Evolutionary conservation across 2,113 vertebrate species (phyloP), one percentile per base, ranked within the genome.

Genomic region (Vireo altiloquus): DNA sequence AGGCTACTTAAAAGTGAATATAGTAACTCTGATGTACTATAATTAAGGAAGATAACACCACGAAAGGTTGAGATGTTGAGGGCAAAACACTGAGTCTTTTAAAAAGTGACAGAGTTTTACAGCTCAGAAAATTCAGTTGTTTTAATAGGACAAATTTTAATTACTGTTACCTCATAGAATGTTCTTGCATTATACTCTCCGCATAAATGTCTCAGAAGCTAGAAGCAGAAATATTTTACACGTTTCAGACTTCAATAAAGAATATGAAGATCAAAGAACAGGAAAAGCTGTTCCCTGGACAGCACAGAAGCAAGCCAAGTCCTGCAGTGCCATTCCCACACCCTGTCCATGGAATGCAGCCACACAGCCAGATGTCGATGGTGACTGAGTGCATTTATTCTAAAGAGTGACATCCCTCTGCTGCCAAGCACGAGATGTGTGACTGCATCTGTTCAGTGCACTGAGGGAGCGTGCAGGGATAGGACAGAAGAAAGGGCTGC

Each of bases 291-390:
- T 93, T 98, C 86, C 94, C 97, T 96, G 95, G 97, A 96, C 96
- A 96, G 80, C 89, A 89, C 12, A 90, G 80, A 89, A 94, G 54
- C 87, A 68, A 84, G 92, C 89, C 79, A 97, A 96, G 94, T 78
- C 90, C 91, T 95, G 91, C 90, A 56, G 46, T 66, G 84, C 92
- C 96, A 94, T 74, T 87, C 57, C 77, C 95, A 47, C 72, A 77
- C 64, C 91, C 95, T 11, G 42, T 50, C 28, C 87, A 61, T 96
- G 97, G 92, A 91, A 89, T 9, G 90, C 93, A 95, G 96, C 97
- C 95, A 94, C 30, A 8, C 40, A 95, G 97, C 90, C 98, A 98
- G 98, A 97, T 98, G 98, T 84, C 97, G 96, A 78, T 97, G 95
- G 92, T 98, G 97, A 97, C 97, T 94, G 88, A 90, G 70, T 75